Base-by-base conservation (phyloP, 2,113 vertebrate genomes). In the Periophthalmus modestus region DNA sequence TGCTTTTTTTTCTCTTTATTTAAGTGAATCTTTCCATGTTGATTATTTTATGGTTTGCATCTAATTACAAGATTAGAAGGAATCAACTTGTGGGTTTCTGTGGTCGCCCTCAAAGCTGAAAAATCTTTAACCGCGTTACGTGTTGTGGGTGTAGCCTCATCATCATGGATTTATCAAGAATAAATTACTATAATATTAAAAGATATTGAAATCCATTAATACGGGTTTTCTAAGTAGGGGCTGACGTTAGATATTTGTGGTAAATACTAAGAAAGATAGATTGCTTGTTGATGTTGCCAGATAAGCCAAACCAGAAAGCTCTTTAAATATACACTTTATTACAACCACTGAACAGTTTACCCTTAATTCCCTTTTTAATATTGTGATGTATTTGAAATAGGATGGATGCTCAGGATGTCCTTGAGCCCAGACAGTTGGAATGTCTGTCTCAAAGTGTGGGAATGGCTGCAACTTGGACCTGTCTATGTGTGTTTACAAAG, bases 21-120 rank as follows among this genome's bases (percentile, higher is more conserved):
- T 66, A 66, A 21, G 36, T 23, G 39, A 34, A 36, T 69, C 46
- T 72, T 72, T 72, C 76, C 71, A 71, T 83, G 75, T 75, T 68
- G n/a, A 72, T 68, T 75, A 84, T 85, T 82, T 72, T 82, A 72
- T 73, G 81, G 69, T 68, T 74, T 43, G 43, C 71, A 57, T 70
- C 75, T 83, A 80, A 86, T 81, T 66, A 71, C 46, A 58, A 63
- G 33, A 82, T 82, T 70, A 67, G 66, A 19, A 73, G 75, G 74
- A 78, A 73, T 85, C 75, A 59, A 80, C 73, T 69, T 74, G 84
- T 79, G 78, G 69, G 68, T 71, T 33, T 76, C 78, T 19, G 75
- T 71, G 75, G 65, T 59, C 21, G 50, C 48, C 24, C 47, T 80
- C 46, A 69, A 59, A 77, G 43, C 59, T 62, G 61, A 47, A 75